These are phyloP conservation scores for Calonectris borealis DNA, from an alignment of 2,113 vertebrate species.

Conservation along the genomic window DNA sequence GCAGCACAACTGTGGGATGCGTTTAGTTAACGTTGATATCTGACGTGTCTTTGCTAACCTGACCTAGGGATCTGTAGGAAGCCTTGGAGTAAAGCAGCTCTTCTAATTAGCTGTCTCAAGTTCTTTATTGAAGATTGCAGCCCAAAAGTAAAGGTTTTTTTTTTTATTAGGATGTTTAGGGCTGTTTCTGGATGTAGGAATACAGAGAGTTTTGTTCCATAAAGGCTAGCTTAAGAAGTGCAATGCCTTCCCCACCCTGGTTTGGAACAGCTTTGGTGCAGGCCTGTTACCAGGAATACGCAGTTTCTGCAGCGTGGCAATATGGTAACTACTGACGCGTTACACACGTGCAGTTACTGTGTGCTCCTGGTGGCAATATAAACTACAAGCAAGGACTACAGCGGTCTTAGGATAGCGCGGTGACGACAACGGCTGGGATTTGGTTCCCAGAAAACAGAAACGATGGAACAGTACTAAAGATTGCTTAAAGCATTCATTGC, in stretches of 20 bases:
- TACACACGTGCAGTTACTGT: fast-evolving
- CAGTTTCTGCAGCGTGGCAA: neutral
- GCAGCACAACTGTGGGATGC: neutral
- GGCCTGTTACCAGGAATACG: fast-evolving
- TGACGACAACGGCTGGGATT: neutral
- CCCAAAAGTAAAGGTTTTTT: neutral
- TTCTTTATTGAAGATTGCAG: neutral
- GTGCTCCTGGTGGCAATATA: neutral
- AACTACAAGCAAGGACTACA: neutral
- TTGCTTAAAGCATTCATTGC: neutral
- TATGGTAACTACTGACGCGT: neutral
- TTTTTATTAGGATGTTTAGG: neutral
- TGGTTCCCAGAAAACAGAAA: neutral
- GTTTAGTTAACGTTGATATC: neutral
- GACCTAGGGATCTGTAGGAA: neutral
- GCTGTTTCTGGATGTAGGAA: neutral
- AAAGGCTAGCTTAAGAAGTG: neutral
- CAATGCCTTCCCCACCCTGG: neutral
- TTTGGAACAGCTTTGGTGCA: neutral
- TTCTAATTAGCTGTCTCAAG: neutral
- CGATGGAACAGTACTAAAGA: neutral
- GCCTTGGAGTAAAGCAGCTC: neutral
- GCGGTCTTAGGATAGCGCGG: neutral
- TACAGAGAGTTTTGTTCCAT: neutral
- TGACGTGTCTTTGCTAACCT: neutral